These are phyloP conservation scores for Pangasianodon gigas DNA, from an alignment of 2,113 vertebrate genomes.

Conservation along the genomic window DNA sequence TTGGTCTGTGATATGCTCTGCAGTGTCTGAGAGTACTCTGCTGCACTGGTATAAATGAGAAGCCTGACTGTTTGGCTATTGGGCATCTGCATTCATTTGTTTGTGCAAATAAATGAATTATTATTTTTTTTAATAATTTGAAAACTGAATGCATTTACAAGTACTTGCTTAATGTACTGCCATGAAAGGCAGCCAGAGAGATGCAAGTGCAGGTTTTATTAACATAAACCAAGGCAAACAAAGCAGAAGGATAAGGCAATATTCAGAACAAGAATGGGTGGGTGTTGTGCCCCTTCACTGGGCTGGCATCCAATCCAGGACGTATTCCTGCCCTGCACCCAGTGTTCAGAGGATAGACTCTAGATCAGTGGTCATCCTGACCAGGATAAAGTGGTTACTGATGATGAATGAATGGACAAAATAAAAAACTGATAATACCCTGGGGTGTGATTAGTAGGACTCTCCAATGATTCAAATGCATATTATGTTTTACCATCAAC, in stretches of 20 bases:
- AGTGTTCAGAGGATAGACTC: background rate
- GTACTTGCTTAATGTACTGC: background rate
- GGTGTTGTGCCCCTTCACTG: too few relatives aligned
- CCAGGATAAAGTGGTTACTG: slow-evolving; percentile 4
- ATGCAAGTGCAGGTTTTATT: background rate
- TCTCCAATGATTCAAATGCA: slow-evolving; percentile 45
- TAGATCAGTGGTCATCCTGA: background rate
- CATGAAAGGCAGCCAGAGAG: background rate
- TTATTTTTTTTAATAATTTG: background rate
- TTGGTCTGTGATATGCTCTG: background rate
- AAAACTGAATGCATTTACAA: background rate
- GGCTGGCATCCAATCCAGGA: background rate
- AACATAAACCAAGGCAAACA: background rate
- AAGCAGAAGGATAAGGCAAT: background rate
- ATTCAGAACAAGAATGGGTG: background rate
- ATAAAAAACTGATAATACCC: background rate
- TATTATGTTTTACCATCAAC: slow-evolving; percentile 3
- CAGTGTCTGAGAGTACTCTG: background rate
- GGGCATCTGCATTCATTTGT: background rate
- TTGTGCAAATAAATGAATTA: background rate
- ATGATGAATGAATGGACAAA: background rate
- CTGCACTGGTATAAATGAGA: background rate
- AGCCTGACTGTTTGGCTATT: background rate
- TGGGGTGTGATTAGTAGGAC: slow-evolving; percentile 22
- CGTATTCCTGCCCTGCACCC: background rate